A percentile compares a stretch with the other conserved stretches of the same genome.
Evolutionary conservation across 2,113 vertebrate species (phyloP).

Genomic region (Trinectes maculatus): DNA sequence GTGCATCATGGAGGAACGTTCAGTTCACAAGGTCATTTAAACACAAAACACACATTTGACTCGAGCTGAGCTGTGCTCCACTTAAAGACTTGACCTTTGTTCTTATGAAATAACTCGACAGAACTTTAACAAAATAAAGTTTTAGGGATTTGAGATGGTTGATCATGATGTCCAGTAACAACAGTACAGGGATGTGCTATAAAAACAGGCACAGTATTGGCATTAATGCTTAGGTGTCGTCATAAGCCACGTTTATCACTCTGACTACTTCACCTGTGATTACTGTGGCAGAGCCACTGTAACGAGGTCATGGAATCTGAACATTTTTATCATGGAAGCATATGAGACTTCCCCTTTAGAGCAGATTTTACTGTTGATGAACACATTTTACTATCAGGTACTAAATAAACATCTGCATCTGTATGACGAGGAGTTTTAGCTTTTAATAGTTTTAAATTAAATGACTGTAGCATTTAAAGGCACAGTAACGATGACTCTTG

Average conservation of each 20-base stretch:
- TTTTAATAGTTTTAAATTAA: too few relatives aligned
- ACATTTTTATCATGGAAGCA: too few relatives aligned
- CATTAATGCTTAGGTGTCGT: not conserved
- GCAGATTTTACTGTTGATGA: too few relatives aligned
- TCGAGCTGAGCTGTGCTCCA: not conserved
- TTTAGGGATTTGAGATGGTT: not conserved
- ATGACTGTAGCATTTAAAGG: not conserved
- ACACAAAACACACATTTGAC: not conserved
- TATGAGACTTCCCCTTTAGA: too few relatives aligned
- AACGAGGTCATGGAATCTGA: too few relatives aligned
- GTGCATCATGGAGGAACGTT: not conserved
- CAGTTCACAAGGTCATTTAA: not conserved
- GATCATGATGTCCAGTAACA: not conserved
- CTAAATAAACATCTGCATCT: too few relatives aligned
- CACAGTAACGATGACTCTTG: not conserved
- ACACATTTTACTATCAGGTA: too few relatives aligned
- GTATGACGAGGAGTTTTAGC: too few relatives aligned
- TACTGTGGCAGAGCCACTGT: too few relatives aligned
- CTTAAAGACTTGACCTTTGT: not conserved
- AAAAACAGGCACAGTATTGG: not conserved
- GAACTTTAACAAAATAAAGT: not conserved
- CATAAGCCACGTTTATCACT: too few relatives aligned
- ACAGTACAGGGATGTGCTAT: not conserved
- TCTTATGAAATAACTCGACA: not conserved
- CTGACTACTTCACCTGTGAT: too few relatives aligned